A percentile compares a stretch with the other conserved stretches of the same genome.
Conservation (phyloP, 2,888 invertebrate species). For the Tethea ocularis region DNA sequence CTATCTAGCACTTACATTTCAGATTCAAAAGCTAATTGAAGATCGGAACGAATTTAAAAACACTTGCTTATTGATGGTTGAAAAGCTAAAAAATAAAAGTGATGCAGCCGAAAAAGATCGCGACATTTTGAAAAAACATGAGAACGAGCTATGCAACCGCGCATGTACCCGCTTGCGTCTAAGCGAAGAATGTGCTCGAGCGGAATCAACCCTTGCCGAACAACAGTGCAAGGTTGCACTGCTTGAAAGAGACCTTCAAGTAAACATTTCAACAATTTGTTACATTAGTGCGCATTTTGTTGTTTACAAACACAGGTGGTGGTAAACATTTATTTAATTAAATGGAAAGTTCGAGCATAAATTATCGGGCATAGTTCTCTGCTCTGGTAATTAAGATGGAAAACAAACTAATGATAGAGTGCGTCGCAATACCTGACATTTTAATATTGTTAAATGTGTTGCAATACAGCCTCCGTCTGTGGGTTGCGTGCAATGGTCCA, state of each 20-base stretch:
- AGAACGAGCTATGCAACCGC: conserved; percentile 51
- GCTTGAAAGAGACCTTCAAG: conserved; percentile 64
- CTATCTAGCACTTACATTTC: conserved; percentile 17
- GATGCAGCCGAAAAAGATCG: conserved; percentile 45
- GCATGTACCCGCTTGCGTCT: conserved; percentile 49
- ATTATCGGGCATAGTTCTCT: too few species aligned
- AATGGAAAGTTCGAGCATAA: too few species aligned
- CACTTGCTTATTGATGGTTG: conserved; percentile 36
- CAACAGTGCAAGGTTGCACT: conserved; percentile 56
- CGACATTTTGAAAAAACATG: conserved; percentile 37
- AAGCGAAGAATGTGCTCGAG: conserved; percentile 48
- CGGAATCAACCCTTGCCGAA: conserved; percentile 52
- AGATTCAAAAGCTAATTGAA: conserved; percentile 56
- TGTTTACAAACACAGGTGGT: too few species aligned
- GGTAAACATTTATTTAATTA: too few species aligned
- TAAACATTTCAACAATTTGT: conserved; percentile 22
- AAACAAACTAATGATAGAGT: too few species aligned
- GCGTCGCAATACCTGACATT: too few species aligned
- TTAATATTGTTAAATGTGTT: too few species aligned
- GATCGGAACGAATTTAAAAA: conserved; percentile 57
- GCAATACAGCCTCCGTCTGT: too few species aligned
- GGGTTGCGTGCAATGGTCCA: too few species aligned
- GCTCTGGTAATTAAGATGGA: too few species aligned
- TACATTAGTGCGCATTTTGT: too few species aligned
- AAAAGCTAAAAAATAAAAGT: conserved; percentile 40